phyloP scores from a whole-genome alignment of 2,888 invertebrate genomes.

The Drosophila aldrichi region DNA sequence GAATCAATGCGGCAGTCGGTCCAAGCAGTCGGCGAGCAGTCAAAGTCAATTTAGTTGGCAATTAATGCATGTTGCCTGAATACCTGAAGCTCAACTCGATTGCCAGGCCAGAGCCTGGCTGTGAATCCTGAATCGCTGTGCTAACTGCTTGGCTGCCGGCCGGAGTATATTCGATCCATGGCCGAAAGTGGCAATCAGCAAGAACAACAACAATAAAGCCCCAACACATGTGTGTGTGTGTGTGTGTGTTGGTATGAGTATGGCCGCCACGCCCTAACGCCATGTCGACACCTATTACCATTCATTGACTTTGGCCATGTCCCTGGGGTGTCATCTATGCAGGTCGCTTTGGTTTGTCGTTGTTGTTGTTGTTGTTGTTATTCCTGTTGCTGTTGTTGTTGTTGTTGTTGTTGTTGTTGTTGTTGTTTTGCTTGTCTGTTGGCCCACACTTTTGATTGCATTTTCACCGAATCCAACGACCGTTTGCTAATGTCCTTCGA shows the following conservation, averaged over 20 bases:
- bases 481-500: constrained; percentile 80
- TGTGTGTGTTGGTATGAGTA: constrained; percentile 18
- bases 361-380: constrained; percentile 27
- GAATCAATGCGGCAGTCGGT: constrained; percentile 47
- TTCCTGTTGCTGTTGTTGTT: no score
- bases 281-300: constrained; percentile 81
- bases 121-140: neutral
- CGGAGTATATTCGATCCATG: constrained; percentile 59
- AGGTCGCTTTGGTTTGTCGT: constrained; percentile 68
- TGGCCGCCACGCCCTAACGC: constrained; percentile 59
- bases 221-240: constrained; percentile 20
- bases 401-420: constrained; percentile 28
- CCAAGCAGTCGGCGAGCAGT: constrained; percentile 33
- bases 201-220: constrained; percentile 74
- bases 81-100: constrained; percentile 8
- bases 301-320: constrained; percentile 79
- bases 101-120: constrained; percentile 5
- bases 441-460: constrained; percentile 78
- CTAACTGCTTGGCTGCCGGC: constrained; percentile 6
- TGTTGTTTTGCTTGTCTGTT: constrained; percentile 45
- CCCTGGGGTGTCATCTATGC: constrained; percentile 82
- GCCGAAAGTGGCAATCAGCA: constrained; percentile 78
- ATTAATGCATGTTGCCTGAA: constrained; percentile 76
- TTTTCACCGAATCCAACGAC: constrained; percentile 70
- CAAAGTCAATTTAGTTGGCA: constrained; percentile 83